A percentile compares a stretch with the other conserved stretches of the same genome.
Evolutionary conservation across 2,888 invertebrate species (phyloP).

Genomic region (Linnaemya vulpina): DNA sequence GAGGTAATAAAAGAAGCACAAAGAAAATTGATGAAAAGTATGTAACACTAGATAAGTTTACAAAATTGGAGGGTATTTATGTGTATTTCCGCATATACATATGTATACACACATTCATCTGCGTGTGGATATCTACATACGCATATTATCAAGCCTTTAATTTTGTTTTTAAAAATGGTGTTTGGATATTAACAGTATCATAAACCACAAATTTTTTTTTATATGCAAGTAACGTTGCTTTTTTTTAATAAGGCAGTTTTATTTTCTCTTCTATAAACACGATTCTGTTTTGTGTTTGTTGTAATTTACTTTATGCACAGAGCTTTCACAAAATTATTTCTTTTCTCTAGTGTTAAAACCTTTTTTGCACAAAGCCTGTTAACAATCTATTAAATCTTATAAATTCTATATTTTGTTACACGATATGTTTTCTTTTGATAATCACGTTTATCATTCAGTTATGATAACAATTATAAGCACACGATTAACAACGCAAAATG

Average conservation of each 20-base stretch:
- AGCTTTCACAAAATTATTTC: slow-evolving; percentile 42
- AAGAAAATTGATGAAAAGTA: not conserved
- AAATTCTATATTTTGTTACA: slow-evolving; percentile 13
- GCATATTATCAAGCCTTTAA: slow-evolving; percentile 4
- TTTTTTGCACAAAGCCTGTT: not conserved
- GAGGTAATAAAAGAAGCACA: not conserved
- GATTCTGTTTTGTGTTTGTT: slow-evolving; percentile 8
- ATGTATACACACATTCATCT: not conserved
- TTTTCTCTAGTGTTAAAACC: not conserved
- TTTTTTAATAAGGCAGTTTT: slow-evolving; percentile 39
- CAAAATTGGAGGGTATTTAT: not conserved
- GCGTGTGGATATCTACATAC: not conserved
- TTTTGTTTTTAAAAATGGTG: not conserved
- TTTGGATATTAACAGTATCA: not conserved
- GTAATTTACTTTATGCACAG: not conserved
- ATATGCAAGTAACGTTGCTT: slow-evolving; percentile 5
- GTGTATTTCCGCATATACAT: not conserved
- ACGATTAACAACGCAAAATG: slow-evolving; percentile 34
- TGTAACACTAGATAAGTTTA: not conserved
- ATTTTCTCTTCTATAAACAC: slow-evolving; percentile 34
- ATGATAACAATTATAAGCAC: slow-evolving; percentile 39
- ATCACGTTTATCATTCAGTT: slow-evolving; percentile 50
- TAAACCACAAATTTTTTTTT: not conserved
- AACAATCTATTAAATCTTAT: not conserved
- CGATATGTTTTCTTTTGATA: slow-evolving; percentile 11